Base-by-base conservation (phyloP, 1,140 invertebrate genomes). In the Plectrocnemia conspersa region DNA sequence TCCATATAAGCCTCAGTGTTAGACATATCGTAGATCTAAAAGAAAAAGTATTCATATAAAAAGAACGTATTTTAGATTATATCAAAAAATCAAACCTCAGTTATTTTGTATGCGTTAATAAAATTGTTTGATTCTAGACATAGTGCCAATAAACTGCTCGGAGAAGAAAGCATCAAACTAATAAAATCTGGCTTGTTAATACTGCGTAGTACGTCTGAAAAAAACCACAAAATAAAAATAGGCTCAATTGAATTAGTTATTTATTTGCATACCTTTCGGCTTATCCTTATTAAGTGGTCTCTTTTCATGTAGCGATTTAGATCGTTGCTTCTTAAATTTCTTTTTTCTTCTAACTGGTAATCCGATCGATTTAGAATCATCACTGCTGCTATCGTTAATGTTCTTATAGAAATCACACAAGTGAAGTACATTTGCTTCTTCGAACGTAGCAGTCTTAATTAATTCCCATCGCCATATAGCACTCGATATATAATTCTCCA, bases 11-110 rank as follows among this genome's bases (percentile, higher is more conserved):
- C 71, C 65, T 75, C 71, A 5, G 70, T 71, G 53, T 75, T 72
- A 2, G 68, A 66, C 49, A 75, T 58, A 63, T 75, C 72, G 33
- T 73, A 75, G 68, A 74, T 72, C 73, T 75, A 65, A 58, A 70
- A 66, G 42, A 22, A 48, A 64, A 29, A 21, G 25, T 33, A n/a
- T 29, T 32, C 19, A 46, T 21, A 18, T 19, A 52, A 10, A 56
- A 38, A 15, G 40, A 50, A 46, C 42, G 46, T 58, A 10, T 36
- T 47, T 33, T 18, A 52, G 7, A 4, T 11, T 7, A 54, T 52
- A 52, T 22, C 18, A 52, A 52, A 41, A 52, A 25, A 52, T 41
- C 67, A 61, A 64, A 75, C 73, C 68, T 75, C 73, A 49, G 74
- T 65, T 59, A 75, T 74, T 63, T 73, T 71, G 57, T 73, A 72